A percentile compares a stretch with the other conserved stretches of the same genome.
Evolutionary conservation across 2,888 invertebrate species (phyloP).

Genomic region (Agelastica alni): DNA sequence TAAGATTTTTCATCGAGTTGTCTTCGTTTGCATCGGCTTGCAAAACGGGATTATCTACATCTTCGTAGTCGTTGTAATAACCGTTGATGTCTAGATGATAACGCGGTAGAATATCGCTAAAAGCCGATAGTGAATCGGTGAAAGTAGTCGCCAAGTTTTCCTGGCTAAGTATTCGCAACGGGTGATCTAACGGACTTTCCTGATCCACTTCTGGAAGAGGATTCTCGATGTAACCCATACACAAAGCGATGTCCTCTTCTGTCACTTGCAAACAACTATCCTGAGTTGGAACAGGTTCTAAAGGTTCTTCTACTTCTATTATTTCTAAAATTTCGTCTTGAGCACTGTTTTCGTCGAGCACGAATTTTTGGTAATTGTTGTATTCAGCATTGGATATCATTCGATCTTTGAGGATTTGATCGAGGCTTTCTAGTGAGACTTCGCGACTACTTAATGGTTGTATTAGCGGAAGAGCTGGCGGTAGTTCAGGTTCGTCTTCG

Average conservation of each 20-base stretch:
- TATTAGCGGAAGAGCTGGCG: constrained; percentile 79
- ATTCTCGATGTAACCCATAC: constrained; percentile 75
- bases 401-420: constrained; percentile 75
- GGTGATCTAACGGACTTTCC: constrained; percentile 76
- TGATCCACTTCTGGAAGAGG: constrained; percentile 74
- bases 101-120: constrained; percentile 68
- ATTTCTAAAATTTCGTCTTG: constrained; percentile 78
- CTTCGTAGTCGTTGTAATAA: constrained; percentile 62
- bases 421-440: constrained; percentile 82
- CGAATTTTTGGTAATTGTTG: constrained; percentile 54
- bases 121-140: constrained; percentile 71
- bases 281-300: constrained; percentile 84
- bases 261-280: constrained; percentile 89
- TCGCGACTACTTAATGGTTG: constrained; percentile 80
- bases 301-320: constrained; percentile 75
- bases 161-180: constrained; percentile 84
- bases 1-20: constrained; percentile 65
- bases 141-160: constrained; percentile 92
- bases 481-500: constrained; percentile 78
- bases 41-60: constrained; percentile 52
- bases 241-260: constrained; percentile 88
- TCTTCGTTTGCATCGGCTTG: constrained; percentile 46
- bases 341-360: constrained; percentile 58
- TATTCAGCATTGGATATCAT: constrained; percentile 58
- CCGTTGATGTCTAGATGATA: constrained; percentile 63